Conservation (phyloP, 1,140 invertebrate species). For the Maconellicoccus hirsutus region DNA sequence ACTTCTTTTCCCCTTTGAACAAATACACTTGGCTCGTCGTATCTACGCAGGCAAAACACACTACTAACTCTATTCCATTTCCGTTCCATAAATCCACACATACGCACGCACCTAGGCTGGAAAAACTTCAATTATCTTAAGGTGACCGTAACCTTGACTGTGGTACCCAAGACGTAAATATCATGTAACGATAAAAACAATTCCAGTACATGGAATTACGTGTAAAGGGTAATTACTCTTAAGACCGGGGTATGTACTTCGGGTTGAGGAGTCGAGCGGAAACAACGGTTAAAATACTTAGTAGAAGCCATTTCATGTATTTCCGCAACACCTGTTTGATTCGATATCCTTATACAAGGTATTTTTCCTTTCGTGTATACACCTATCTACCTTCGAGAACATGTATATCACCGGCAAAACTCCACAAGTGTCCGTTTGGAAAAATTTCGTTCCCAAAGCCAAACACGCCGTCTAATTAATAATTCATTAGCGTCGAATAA, state of each 20-base stretch:
- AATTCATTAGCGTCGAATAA: neutral
- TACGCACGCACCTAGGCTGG: neutral
- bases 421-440: neutral
- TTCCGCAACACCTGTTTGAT: neutral
- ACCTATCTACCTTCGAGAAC: neutral
- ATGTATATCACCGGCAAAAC: neutral
- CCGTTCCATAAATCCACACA: slow-evolving; percentile 7
- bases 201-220: neutral
- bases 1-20: too few relatives aligned
- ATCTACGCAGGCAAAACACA: neutral
- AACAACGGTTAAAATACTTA: slow-evolving; percentile 1
- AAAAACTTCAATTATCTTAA: neutral
- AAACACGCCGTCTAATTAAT: neutral
- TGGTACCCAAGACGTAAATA: neutral
- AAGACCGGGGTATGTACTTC: neutral
- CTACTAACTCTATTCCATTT: neutral
- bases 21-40: too few relatives aligned
- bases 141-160: slow-evolving; percentile 7
- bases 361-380: neutral
- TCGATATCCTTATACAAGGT: neutral
- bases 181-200: neutral
- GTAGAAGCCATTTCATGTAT: neutral
- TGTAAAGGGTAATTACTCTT: neutral
- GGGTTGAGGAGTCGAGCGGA: neutral
- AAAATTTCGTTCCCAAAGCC: neutral